Evolutionary conservation across 2,113 vertebrate species (phyloP), one percentile per base, ranked within the genome.

Genomic region (Actinemys pallida): DNA sequence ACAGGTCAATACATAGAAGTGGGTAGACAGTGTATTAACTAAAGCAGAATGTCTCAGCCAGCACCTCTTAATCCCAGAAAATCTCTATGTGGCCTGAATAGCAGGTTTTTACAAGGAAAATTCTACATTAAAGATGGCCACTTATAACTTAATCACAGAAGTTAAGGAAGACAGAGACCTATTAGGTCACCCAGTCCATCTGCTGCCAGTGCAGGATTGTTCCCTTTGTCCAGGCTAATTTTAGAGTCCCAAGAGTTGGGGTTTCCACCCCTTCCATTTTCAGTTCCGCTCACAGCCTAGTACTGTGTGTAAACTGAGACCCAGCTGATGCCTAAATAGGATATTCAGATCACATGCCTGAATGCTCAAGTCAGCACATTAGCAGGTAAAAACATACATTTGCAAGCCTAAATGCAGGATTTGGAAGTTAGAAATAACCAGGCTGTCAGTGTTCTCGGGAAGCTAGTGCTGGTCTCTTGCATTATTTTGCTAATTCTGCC

Each of bases 91-190:
- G 87, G 59, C 62, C 81, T 95, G 90, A 90, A 91, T 8, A 93
- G 78, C 69, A 93, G 79, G 29, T 89, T 95, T 97, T 96, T 93
- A 83, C 82, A 87, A 49, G 89, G 92, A 93, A 96, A 96, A 96
- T 57, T 91, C 11, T 91, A 82, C 85, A 83, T 95, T 96, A 81
- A 87, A 95, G 81, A 88, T n/a, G 12, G 90, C 75, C 83, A 29
- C 11, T 29, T 92, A 81, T 54, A 95, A 96, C 92, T 96, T 90
- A 88, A 96, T 97, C 50, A 75, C 5, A 49, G 47, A n/a, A 88
- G 6, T 83, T 57, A 83, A 72, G 84, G 49, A 89, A 89, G 76
- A 65, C 12, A 91, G 79, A 59, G 14, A 20, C 49, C 62, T 10
- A 89, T 57, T 88, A 81, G 49, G 83, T 24, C 24, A 90, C 83